Conservation (phyloP, 2,113 vertebrate genomes). For the Coptodon bakossiorum region DNA sequence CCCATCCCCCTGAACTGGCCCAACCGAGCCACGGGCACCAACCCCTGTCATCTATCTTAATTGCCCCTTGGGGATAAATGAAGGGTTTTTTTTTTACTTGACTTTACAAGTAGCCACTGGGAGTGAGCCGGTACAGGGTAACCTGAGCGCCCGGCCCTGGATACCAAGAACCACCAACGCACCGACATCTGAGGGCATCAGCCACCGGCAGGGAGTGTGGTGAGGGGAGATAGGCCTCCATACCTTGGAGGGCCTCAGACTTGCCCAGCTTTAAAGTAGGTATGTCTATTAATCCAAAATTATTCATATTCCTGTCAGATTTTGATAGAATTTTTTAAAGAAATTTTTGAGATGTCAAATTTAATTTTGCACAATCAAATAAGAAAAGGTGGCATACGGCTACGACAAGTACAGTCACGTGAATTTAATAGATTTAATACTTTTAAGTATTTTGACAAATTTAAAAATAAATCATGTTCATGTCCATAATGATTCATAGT, state of each 20-base stretch:
- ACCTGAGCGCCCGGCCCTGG: accelerated
- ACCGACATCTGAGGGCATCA: not conserved
- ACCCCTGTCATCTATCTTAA: not conserved
- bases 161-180: not conserved
- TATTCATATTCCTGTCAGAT: not conserved
- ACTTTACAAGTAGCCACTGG: not conserved
- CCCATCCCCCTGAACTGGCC: not conserved
- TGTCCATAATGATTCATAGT: not conserved
- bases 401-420: not conserved
- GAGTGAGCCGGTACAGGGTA: not conserved
- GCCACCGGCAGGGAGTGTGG: not conserved
- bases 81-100: not conserved
- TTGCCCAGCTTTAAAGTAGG: accelerated
- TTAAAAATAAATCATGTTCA: not conserved
- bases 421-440: not conserved
- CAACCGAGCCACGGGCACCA: not conserved
- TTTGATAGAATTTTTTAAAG: not conserved
- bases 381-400: not conserved
- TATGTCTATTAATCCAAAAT: not conserved
- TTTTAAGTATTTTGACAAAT: not conserved
- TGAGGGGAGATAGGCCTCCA: not conserved
- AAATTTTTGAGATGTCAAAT: not conserved
- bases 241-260: accelerated
- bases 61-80: not conserved
- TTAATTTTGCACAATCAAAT: not conserved